Percentiles rank a stretch among this genome's conserved stretches.
Conservation (phyloP, 2,113 vertebrate species). For the Coracopsis vasa region DNA sequence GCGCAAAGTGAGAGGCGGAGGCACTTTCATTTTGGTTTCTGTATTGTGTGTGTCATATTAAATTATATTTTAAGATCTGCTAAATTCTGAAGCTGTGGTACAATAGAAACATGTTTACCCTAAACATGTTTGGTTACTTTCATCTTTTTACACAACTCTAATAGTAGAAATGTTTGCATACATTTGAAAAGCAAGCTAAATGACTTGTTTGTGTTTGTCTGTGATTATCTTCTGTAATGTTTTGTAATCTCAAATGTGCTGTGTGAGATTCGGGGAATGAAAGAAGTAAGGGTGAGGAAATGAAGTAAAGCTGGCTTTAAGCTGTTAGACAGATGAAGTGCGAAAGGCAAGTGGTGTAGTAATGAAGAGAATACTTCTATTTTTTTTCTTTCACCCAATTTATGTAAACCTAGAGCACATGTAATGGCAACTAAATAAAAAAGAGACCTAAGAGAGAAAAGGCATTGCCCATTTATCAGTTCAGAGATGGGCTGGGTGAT, state of each 20-base stretch:
- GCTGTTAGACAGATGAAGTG: neutral
- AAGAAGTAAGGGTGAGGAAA: neutral
- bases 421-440: neutral
- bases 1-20: neutral
- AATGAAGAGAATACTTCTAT: neutral
- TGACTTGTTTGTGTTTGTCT: constrained; percentile 14
- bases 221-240: neutral
- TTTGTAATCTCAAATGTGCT: constrained; percentile 9
- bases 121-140: constrained; percentile 7
- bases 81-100: constrained; percentile 29
- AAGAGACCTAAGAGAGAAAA: neutral
- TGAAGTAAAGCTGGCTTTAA: neutral
- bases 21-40: constrained; percentile 47
- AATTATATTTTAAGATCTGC: constrained; percentile 38
- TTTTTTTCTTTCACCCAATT: neutral
- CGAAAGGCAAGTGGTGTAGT: neutral
- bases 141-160: neutral
- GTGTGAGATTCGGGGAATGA: neutral
- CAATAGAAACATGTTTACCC: constrained; percentile 33
- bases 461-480: neutral
- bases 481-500: neutral
- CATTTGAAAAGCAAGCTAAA: neutral
- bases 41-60: neutral
- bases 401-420: neutral
- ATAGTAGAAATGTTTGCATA: neutral